phyloP scores from a whole-genome alignment of 1,140 invertebrate genomes.

The Heliconius himera region DNA sequence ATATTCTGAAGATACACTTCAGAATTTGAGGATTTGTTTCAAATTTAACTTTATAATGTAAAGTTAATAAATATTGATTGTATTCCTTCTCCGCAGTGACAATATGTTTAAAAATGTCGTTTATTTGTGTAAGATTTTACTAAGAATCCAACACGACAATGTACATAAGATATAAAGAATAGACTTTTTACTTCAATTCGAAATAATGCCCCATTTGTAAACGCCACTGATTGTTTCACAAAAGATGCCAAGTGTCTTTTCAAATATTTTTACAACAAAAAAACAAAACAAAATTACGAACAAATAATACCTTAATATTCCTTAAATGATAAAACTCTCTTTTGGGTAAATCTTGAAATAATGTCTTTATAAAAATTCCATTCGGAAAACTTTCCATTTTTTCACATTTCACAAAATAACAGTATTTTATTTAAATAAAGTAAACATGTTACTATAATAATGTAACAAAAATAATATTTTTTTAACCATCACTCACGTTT shows the following conservation, averaged over 20 bases:
- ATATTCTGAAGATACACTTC: no score
- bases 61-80: background rate
- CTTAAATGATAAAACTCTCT: slow-evolving; percentile 22
- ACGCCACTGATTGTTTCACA: no score
- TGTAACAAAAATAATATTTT: background rate
- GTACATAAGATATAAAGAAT: no score
- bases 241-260: no score
- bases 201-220: no score
- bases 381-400: slow-evolving; percentile 11
- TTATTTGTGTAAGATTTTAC: no score
- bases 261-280: background rate
- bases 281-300: background rate
- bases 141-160: no score
- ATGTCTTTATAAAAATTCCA: slow-evolving; percentile 49
- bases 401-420: background rate
- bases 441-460: background rate
- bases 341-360: slow-evolving; percentile 54
- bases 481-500: slow-evolving; percentile 9
- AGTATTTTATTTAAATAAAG: background rate
- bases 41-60: background rate
- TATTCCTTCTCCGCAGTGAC: background rate
- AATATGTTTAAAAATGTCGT: no score
- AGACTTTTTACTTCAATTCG: no score
- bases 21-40: background rate
- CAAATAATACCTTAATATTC: background rate